Evolutionary conservation across 2,113 vertebrate species (phyloP).

Genomic region (Onychostoma macrolepis): DNA sequence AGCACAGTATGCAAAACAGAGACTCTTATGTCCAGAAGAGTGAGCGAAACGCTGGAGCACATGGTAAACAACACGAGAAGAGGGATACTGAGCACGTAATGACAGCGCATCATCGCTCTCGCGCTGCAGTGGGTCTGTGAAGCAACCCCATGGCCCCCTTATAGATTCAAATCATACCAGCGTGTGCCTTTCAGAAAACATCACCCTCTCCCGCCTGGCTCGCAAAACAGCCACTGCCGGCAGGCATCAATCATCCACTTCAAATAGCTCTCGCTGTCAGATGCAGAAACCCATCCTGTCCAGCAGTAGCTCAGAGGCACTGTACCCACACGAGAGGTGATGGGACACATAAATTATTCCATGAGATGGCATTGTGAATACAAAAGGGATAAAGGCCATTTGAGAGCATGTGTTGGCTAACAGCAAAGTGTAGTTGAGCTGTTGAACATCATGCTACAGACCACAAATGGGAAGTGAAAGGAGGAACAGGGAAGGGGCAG

Average conservation of each 20-base stretch:
- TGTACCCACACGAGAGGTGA: slow-evolving; percentile 14
- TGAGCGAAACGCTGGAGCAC: not conserved
- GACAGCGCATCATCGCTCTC: slow-evolving; percentile 5
- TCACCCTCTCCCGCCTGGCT: not conserved
- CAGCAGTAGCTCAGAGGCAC: slow-evolving; percentile 30
- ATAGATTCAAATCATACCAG: slow-evolving; percentile 31
- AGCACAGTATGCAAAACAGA: slow-evolving; percentile 4
- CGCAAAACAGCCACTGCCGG: slow-evolving; percentile 21
- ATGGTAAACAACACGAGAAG: not conserved
- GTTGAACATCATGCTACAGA: not conserved
- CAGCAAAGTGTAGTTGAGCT: not conserved
- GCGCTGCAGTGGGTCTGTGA: not conserved
- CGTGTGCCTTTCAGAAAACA: slow-evolving; percentile 27
- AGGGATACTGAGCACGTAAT: not conserved
- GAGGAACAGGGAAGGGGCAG: not conserved
- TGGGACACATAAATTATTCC: slow-evolving; percentile 37
- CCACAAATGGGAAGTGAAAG: not conserved
- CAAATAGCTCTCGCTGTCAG: slow-evolving; percentile 35
- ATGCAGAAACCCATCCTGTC: slow-evolving; percentile 33
- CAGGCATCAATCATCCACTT: slow-evolving; percentile 41
- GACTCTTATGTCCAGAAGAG: not conserved
- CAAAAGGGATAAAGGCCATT: slow-evolving; percentile 31
- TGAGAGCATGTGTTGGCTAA: slow-evolving; percentile 18
- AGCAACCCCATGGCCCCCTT: not conserved
- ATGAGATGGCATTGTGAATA: slow-evolving; percentile 11